Evolutionary conservation across 2,797 vertebrate genomes (phyloP).

Genomic region (Diglossa cyanea): DNA sequence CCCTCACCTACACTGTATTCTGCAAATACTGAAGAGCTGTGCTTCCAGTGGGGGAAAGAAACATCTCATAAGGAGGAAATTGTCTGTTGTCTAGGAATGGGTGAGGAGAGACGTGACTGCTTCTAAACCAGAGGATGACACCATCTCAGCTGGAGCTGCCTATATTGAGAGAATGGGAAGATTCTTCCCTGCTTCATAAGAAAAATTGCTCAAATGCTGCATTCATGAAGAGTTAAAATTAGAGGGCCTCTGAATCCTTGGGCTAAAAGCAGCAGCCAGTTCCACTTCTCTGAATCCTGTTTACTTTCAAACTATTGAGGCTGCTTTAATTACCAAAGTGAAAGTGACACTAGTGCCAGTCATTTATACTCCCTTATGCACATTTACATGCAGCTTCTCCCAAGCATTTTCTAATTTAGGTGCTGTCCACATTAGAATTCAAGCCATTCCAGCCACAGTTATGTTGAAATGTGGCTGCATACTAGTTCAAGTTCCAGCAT

Average conservation of each 20-base stretch:
- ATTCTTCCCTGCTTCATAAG: neutral
- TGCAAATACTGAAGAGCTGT: neutral
- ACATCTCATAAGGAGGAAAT: neutral
- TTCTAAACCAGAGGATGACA: neutral
- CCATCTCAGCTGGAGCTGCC: neutral
- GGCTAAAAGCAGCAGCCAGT: constrained; percentile 29
- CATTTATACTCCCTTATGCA: neutral
- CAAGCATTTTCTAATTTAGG: constrained; percentile 45
- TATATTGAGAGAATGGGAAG: neutral
- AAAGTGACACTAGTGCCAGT: constrained; percentile 42
- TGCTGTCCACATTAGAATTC: constrained; percentile 30
- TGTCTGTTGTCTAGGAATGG: neutral
- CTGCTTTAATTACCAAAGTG: constrained; percentile 59
- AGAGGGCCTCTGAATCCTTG: neutral
- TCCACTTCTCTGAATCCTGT: neutral
- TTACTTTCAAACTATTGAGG: neutral
- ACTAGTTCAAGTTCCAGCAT: neutral
- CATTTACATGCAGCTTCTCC: constrained; percentile 19
- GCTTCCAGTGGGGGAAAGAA: accelerated
- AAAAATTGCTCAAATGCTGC: neutral
- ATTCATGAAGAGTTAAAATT: constrained; percentile 21
- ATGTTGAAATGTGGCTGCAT: constrained; percentile 52
- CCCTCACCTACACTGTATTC: neutral
- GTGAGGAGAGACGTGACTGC: neutral
- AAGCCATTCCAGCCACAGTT: constrained; percentile 36